phyloP scores from a whole-genome alignment of 2,113 vertebrate species.

The Psittacara wagleri region DNA sequence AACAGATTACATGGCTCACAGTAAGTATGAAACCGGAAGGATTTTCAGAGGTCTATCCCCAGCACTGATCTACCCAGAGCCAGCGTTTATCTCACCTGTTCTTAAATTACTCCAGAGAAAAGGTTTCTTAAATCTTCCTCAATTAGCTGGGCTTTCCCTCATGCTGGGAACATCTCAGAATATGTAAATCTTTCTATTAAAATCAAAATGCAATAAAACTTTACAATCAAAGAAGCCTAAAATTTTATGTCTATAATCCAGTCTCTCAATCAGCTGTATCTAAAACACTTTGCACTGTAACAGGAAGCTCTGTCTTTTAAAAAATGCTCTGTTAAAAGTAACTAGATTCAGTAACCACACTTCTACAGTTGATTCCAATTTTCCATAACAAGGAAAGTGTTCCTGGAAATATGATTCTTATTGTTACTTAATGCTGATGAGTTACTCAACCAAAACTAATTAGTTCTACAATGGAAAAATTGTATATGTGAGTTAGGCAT shows the following conservation, averaged over 20 bases:
- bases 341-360: neutral
- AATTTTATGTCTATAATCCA: neutral
- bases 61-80: neutral
- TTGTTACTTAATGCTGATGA: conserved; percentile 50
- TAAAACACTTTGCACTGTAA: neutral
- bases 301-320: neutral
- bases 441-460: conserved; percentile 56
- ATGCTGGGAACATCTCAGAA: neutral
- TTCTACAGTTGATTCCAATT: conserved; percentile 35
- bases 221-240: neutral
- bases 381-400: conserved; percentile 51
- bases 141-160: neutral
- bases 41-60: neutral
- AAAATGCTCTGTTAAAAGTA: neutral
- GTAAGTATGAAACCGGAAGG: neutral
- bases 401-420: conserved; percentile 54
- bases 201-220: neutral
- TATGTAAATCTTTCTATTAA: neutral
- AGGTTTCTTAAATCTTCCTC: neutral
- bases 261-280: neutral
- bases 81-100: neutral
- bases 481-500: neutral
- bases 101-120: neutral
- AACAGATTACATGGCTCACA: neutral
- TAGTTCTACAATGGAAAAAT: conserved; percentile 45